Evolutionary conservation across 1,140 invertebrate species (phyloP), one percentile per base, ranked within the genome.

Genomic region (Trichoplusia ni): DNA sequence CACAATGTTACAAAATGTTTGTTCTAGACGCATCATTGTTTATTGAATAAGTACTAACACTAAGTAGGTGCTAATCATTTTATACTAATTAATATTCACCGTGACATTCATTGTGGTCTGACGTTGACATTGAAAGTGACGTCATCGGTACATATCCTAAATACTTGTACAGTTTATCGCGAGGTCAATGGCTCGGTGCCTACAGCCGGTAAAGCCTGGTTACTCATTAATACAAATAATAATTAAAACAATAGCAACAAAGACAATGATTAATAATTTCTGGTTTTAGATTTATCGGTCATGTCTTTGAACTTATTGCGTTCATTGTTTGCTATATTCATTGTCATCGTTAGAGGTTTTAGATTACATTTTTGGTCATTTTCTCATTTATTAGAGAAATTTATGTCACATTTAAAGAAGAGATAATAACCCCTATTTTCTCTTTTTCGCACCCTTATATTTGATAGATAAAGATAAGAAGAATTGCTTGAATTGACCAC

Each of bases 121-220:
- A 18, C 56, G 56, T 33, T 67, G 65, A 67, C 59, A 67, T 67
- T 67, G 65, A 62, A 67, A 62, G 6, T 67, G 65, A 67, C 59
- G 53, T 62, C 65, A 58, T 23, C 42, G 29, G 29, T 60, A 67
- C 65, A 44, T 67, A 62, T 62, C 25, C 65, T 67, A 62, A 67
- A 67, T 67, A 58, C 58, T 53, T 54, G 56, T 58, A 67, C 46
- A 29, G 44, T 60, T 16, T 47, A 51, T 49, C 31, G 38, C 14
- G 33, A 38, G 58, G 65, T 67, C 65, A 58, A 33, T 56, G 64
- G 35, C 56, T 62, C 37, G 35, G 27, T 44, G 64, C 51, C 58
- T 63, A 51, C 40, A 29, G 25, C 56, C 42, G 56, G 13, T 37
- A 60, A 19, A 25, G 33, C 25, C 29, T 31, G 56, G 21, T 60